A percentile compares a stretch with the other conserved stretches of the same genome.
These are phyloP conservation scores for Vultur gryphus DNA, from an alignment of 2,797 vertebrate species.

Conservation along the genomic window DNA sequence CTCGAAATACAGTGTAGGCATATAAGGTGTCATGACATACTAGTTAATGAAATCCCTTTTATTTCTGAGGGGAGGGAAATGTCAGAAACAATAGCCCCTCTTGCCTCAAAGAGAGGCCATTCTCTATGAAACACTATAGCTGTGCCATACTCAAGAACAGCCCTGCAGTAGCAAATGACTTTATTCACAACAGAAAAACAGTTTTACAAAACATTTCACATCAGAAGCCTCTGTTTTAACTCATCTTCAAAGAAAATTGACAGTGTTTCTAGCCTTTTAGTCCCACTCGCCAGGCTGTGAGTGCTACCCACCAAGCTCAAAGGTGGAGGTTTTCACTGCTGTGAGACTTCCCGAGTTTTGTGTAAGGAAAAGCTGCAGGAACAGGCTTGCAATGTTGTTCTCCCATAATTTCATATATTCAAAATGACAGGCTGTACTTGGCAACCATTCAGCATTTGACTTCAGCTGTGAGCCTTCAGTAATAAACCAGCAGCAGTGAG, in stretches of 20 bases:
- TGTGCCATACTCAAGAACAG: not conserved
- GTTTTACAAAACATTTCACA: not conserved
- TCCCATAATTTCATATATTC: conserved; percentile 38
- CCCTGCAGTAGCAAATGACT: not conserved
- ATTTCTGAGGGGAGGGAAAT: not conserved
- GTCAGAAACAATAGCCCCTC: not conserved
- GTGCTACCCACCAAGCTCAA: not conserved
- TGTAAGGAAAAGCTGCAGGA: conserved; percentile 36
- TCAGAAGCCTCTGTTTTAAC: not conserved
- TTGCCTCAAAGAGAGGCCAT: not conserved
- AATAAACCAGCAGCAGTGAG: conserved; percentile 30
- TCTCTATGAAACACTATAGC: not conserved
- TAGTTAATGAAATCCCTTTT: not conserved
- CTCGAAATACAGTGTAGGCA: not conserved
- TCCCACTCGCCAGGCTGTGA: not conserved
- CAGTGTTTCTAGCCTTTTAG: not conserved
- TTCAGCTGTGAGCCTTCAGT: conserved; percentile 34
- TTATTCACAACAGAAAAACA: conserved; percentile 10
- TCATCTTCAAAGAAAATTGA: not conserved
- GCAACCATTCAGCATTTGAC: conserved; percentile 34
- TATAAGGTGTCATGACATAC: not conserved
- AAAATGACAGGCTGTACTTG: conserved; percentile 50
- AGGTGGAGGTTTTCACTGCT: not conserved
- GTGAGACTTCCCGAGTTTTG: not conserved
- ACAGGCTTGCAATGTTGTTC: conserved; percentile 15